Percentiles rank a stretch among this genome's conserved stretches.
phyloP scores from a whole-genome alignment of 2,113 vertebrate species.

The Grammomys surdaster region DNA sequence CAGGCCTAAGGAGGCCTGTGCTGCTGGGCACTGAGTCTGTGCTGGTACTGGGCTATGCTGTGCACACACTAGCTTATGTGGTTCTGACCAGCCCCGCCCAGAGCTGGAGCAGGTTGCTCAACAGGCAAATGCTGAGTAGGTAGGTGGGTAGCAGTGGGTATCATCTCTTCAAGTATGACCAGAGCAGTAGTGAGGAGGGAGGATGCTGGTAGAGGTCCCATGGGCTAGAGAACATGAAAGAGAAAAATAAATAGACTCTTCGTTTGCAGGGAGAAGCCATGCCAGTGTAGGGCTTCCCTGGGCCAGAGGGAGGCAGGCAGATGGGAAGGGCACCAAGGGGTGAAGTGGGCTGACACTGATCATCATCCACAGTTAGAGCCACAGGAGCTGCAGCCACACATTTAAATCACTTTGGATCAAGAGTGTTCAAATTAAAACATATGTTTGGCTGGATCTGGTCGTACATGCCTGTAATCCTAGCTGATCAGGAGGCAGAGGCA shows the following conservation, averaged over 20 bases:
- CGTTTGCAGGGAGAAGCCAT: not conserved
- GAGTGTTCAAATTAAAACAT: not conserved
- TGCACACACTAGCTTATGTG: not conserved
- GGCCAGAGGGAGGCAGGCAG: not conserved
- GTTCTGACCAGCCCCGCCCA: not conserved
- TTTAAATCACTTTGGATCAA: not conserved
- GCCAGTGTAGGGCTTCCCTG: not conserved
- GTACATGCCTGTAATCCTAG: not conserved
- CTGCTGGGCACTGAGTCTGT: rapidly evolving
- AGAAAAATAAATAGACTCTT: not conserved
- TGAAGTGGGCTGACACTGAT: rapidly evolving
- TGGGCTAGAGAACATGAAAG: not conserved
- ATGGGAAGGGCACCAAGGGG: not conserved
- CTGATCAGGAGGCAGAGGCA: not conserved
- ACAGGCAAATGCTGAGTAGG: not conserved
- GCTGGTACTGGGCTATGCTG: not conserved
- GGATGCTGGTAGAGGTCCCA: not conserved
- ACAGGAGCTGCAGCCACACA: not conserved
- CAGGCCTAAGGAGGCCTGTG: not conserved
- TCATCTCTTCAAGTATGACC: not conserved
- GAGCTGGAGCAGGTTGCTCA: not conserved
- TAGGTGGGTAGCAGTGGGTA: not conserved
- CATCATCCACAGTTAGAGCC: not conserved
- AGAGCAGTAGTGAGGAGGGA: not conserved
- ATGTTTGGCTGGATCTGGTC: not conserved